Evolutionary conservation across 2,113 vertebrate genomes (phyloP).

Genomic region (Gambusia affinis): DNA sequence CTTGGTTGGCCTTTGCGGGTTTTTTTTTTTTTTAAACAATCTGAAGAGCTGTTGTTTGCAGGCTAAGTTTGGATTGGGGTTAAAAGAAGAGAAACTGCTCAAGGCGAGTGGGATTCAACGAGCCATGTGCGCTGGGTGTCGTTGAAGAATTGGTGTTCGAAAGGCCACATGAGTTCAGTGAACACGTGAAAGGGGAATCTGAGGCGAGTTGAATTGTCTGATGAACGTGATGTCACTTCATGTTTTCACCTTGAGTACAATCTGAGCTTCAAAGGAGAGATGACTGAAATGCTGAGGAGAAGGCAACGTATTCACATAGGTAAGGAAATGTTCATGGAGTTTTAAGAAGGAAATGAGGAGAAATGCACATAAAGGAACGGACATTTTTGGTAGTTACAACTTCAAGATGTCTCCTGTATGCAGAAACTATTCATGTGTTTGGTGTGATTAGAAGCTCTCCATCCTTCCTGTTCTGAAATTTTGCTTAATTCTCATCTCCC

Average conservation of each 20-base stretch:
- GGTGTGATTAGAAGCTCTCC: no score
- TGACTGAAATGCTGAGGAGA: not conserved
- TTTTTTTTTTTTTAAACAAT: constrained; percentile 13
- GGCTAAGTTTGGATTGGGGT: constrained; percentile 33
- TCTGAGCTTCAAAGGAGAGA: not conserved
- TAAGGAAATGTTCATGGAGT: no score
- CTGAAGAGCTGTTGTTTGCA: constrained; percentile 17
- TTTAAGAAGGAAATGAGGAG: no score
- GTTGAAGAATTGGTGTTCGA: constrained; percentile 14
- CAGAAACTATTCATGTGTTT: no score
- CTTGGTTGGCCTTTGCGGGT: constrained; percentile 39
- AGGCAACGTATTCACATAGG: not conserved
- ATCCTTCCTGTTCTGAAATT: no score
- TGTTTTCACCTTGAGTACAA: constrained; percentile 1
- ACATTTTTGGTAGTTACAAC: no score
- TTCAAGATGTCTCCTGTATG: no score
- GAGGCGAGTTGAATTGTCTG: constrained; percentile 1
- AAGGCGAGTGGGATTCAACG: constrained; percentile 7
- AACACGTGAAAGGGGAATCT: constrained; percentile 6
- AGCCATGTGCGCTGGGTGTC: constrained; percentile 23
- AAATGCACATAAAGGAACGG: no score
- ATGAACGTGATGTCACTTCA: not conserved
- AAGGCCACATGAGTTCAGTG: not conserved
- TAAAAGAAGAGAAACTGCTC: constrained; percentile 39
- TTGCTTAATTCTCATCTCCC: no score